Conservation (phyloP, 2,888 invertebrate species). For the Priocnemis perturbator region DNA sequence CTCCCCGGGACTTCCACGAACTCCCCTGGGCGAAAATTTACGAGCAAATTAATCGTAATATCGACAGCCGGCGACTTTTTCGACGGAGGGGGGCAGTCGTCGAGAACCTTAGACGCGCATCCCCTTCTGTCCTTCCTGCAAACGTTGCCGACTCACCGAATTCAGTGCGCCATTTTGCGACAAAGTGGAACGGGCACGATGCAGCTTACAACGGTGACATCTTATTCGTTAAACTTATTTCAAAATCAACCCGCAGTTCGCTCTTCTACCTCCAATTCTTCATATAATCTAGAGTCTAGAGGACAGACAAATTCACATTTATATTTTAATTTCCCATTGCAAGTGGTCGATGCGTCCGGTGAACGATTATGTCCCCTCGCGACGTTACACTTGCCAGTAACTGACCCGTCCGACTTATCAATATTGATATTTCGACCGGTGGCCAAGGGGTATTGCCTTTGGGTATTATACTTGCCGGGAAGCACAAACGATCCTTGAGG, state of each 20-base stretch:
- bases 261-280: too few species aligned
- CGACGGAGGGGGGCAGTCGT: constrained; percentile 5
- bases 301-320: too few species aligned
- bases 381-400: too few species aligned
- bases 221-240: neutral
- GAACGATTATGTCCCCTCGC: too few species aligned
- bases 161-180: neutral
- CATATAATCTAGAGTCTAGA: too few species aligned
- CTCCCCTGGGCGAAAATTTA: constrained; percentile 69
- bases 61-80: constrained; percentile 60
- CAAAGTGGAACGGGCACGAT: neutral
- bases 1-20: constrained; percentile 65
- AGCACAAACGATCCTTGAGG: too few species aligned
- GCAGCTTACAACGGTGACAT: neutral
- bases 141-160: neutral
- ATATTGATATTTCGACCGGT: too few species aligned
- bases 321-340: too few species aligned
- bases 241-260: neutral
- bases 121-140: constrained; percentile 1
- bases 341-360: too few species aligned
- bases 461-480: too few species aligned
- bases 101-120: neutral
- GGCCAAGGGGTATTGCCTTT: too few species aligned
- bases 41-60: constrained; percentile 73
- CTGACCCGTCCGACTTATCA: too few species aligned